phyloP scores from a whole-genome alignment of 2,797 vertebrate genomes.

The Fistularia tabacaria region DNA sequence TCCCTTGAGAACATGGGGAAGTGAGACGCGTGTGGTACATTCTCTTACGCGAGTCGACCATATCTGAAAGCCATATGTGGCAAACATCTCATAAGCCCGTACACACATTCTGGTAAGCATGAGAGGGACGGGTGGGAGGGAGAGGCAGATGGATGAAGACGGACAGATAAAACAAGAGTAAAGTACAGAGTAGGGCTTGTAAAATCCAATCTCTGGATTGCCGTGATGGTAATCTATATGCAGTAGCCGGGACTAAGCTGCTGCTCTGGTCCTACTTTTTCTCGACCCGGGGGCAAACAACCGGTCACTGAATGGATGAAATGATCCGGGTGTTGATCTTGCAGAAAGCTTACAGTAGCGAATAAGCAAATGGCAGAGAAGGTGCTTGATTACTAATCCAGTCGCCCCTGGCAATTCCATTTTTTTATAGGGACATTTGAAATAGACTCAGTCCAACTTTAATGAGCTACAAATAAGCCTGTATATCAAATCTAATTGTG shows the following conservation, averaged over 20 bases:
- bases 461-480: conserved; percentile 34
- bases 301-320: too few species aligned
- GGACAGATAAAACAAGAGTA: conserved; percentile 41
- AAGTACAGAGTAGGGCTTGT: conserved; percentile 9
- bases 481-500: conserved; percentile 29
- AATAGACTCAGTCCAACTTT: conserved; percentile 14
- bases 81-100: conserved; percentile 11
- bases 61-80: conserved; percentile 43
- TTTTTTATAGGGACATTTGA: conserved; percentile 3
- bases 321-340: conserved; percentile 13
- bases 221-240: conserved; percentile 1
- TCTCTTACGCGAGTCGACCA: conserved; percentile 20
- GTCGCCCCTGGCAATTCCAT: conserved; percentile 3
- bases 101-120: conserved; percentile 11
- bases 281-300: too few species aligned
- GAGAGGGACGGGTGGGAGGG: conserved; percentile 24
- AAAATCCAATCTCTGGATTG: conserved; percentile 35
- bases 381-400: conserved; percentile 5
- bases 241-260: too few species aligned
- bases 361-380: conserved; percentile 30
- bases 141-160: conserved; percentile 43
- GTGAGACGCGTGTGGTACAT: conserved; percentile 5
- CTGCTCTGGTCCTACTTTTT: too few species aligned
- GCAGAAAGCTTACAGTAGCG: conserved; percentile 9
- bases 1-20: conserved; percentile 19